Conservation (phyloP, 2,797 vertebrate species). For the Micropoecilia bifurca region DNA sequence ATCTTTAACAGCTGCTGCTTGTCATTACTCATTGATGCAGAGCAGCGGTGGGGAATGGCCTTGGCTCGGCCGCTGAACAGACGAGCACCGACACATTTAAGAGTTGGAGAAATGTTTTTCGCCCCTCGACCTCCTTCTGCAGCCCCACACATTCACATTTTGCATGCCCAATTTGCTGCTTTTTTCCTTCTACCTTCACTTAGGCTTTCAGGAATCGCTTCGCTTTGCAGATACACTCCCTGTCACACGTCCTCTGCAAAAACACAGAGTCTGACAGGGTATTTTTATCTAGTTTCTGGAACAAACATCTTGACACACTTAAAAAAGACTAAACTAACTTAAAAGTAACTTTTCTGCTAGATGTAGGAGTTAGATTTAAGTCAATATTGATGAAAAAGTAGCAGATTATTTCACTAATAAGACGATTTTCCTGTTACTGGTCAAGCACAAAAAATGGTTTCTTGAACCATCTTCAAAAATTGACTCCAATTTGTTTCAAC, state of each 20-base stretch:
- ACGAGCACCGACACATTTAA: constrained; percentile 58
- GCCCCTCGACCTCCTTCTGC: constrained; percentile 38
- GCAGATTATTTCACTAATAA: no score
- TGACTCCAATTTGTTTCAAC: no score
- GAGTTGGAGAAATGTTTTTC: constrained; percentile 55
- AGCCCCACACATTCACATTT: constrained; percentile 20
- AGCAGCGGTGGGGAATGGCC: constrained; percentile 37
- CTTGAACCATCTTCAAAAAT: no score
- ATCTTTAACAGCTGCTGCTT: constrained; percentile 73
- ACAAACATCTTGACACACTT: no score
- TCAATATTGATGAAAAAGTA: no score
- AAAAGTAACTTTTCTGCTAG: no score
- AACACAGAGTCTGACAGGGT: no score
- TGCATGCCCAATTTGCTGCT: constrained; percentile 40
- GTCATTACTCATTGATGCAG: constrained; percentile 76
- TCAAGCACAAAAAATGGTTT: no score
- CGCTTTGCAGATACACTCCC: neutral
- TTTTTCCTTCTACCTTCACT: constrained; percentile 23
- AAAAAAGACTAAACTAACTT: no score
- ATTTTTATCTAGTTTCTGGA: no score
- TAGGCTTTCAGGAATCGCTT: constrained; percentile 23
- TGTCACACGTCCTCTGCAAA: constrained; percentile 1
- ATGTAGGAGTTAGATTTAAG: no score
- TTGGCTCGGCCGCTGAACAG: constrained; percentile 44
- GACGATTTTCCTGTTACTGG: no score